Conservation (phyloP, 2,797 vertebrate genomes). For the Lacerta viridis region DNA sequence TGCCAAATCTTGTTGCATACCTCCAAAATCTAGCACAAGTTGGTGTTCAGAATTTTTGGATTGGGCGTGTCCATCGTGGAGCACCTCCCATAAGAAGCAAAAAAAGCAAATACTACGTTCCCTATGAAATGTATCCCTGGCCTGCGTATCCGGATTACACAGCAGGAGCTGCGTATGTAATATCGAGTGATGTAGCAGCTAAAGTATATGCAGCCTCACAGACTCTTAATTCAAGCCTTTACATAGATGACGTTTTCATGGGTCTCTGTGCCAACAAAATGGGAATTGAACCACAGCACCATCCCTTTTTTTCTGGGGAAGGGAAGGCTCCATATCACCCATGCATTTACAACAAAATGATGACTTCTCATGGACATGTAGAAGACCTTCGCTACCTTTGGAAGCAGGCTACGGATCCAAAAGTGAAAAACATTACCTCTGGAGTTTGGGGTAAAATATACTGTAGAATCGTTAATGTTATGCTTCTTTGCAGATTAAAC, state of each 20-base stretch:
- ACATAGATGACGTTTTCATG: conserved; percentile 98
- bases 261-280: conserved; percentile 93
- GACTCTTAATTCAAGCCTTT: conserved; percentile 89
- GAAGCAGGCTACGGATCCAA: conserved; percentile 85
- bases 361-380: conserved; percentile 92
- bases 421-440: conserved; percentile 76
- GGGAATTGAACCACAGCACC: conserved; percentile 88
- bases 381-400: conserved; percentile 87
- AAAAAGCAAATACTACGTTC: conserved; percentile 91
- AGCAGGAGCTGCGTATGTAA: conserved; percentile 90
- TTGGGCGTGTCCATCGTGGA: conserved; percentile 91
- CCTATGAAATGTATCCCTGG: conserved; percentile 92
- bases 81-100: conserved; percentile 88
- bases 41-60: conserved; percentile 87
- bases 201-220: conserved; percentile 90
- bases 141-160: conserved; percentile 94
- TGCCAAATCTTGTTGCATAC: conserved; percentile 91
- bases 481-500: conserved; percentile 87
- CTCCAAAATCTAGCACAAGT: conserved; percentile 82
- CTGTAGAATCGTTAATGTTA: conserved; percentile 87
- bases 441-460: conserved; percentile 86
- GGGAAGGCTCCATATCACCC: conserved; percentile 90
- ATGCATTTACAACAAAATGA: conserved; percentile 94
- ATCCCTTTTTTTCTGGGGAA: conserved; percentile 93
- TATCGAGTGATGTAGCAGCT: conserved; percentile 89